Evolutionary conservation across 2,797 vertebrate species (phyloP), one percentile per base, ranked within the genome.

Genomic region (Anguilla anguilla): DNA sequence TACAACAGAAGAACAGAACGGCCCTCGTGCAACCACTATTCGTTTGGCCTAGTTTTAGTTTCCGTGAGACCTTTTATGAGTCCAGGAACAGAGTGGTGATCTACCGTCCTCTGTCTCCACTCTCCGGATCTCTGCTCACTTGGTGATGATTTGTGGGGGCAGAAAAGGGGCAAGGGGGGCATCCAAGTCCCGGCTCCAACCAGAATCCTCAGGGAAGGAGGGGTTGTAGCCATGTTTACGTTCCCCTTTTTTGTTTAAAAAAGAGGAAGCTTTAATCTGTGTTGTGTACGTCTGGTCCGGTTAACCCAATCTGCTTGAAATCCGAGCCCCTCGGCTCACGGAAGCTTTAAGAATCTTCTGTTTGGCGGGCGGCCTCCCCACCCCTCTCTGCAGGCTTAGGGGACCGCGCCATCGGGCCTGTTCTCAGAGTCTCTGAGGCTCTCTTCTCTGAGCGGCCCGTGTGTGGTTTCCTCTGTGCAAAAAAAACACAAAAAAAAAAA

Each of bases 271-370:
- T 89, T 89, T 88, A 89, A 89, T 89, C 85, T 85, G 77, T 86
- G 83, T 83, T 86, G 84, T 86, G 35, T 72, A 25, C 55, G 85
- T 90, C 87, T 90, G 88, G 83, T 88, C 46, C 86, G 89, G 87
- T 90, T 90, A 91, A 92, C 87, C 87, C 81, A 86, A 89, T 91
- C 90, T 88, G 35, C 83, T 85, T 92, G 92, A 92, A 93, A 93
- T 87, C 84, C 72, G 92, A 92, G 90, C 90, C 90, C 88, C 89
- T 90, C 86, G 31, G 83, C 86, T 86, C 85, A 89, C 83, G 84
- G 90, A 89, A 87, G 74, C 90, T 91, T 86, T 79, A 88, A 74
- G 86, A 88, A 89, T 91, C 87, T 88, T 87, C 89, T 86, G 87
- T 83, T 91, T 90, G 91, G 85, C 81, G 49, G 15, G 2, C n/a